phyloP scores from a whole-genome alignment of 2,888 invertebrate genomes.

The Dolichomitus sp. region DNA sequence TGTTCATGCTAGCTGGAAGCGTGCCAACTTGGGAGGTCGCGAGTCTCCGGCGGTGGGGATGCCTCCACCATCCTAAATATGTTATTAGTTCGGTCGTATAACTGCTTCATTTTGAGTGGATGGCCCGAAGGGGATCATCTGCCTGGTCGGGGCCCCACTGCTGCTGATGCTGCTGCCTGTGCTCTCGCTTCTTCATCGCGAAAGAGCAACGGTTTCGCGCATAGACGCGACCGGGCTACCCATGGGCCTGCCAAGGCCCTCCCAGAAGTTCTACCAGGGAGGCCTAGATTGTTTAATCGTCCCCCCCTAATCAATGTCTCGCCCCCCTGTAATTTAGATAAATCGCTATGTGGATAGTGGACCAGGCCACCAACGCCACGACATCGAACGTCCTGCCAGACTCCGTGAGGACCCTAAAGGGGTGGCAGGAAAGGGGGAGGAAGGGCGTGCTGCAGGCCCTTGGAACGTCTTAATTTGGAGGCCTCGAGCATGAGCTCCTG shows the following conservation, averaged over 20 bases:
- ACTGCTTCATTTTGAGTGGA: slow-evolving; percentile 86
- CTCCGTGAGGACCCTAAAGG: slow-evolving; percentile 33
- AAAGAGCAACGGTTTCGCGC: slow-evolving; percentile 71
- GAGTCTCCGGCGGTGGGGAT: slow-evolving; percentile 76
- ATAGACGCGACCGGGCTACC: slow-evolving; percentile 63
- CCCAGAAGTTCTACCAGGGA: slow-evolving; percentile 85
- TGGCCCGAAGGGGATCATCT: slow-evolving; percentile 85
- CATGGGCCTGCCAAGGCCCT: slow-evolving; percentile 74
- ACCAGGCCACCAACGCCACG: slow-evolving; percentile 53
- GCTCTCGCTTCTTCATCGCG: slow-evolving; percentile 71
- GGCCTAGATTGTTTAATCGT: slow-evolving; percentile 86
- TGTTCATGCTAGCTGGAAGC: slow-evolving; percentile 77
- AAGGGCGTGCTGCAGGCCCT: slow-evolving; percentile 53
- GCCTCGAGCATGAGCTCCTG: slow-evolving; percentile 53
- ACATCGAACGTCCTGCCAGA: slow-evolving; percentile 58
- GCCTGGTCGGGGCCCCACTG: slow-evolving; percentile 69
- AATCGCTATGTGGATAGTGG: slow-evolving; percentile 78
- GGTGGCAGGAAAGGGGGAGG: slow-evolving; percentile 39
- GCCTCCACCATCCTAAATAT: slow-evolving; percentile 84
- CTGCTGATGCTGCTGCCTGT: slow-evolving; percentile 37
- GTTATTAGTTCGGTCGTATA: slow-evolving; percentile 86
- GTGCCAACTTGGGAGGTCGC: slow-evolving; percentile 86
- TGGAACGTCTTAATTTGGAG: slow-evolving; percentile 80
- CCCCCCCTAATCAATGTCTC: slow-evolving; percentile 83
- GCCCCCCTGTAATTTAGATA: slow-evolving; percentile 83